A percentile compares a stretch with the other conserved stretches of the same genome.
Conservation (phyloP, 2,888 invertebrate species). For the Myopa testacea region DNA sequence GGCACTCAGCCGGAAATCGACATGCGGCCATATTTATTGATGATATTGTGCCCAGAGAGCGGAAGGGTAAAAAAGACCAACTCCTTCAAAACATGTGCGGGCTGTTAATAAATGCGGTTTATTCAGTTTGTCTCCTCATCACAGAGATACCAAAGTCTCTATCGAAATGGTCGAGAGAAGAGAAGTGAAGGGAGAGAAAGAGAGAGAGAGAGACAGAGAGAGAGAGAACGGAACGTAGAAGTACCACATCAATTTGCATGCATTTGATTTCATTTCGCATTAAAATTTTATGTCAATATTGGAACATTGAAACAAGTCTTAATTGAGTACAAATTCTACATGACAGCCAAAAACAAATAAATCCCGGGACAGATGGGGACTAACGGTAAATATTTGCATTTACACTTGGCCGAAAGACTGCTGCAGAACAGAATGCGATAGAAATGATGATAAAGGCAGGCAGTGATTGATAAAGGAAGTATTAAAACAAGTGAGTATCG, state of each 20-base stretch:
- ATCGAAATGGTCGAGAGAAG: not conserved
- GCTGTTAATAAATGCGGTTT: slow-evolving; percentile 56
- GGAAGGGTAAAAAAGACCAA: slow-evolving; percentile 34
- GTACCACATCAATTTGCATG: not conserved
- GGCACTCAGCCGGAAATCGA: slow-evolving; percentile 50
- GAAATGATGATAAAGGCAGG: too few relatives aligned
- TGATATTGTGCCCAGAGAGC: slow-evolving; percentile 16
- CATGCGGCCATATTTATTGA: slow-evolving; percentile 49
- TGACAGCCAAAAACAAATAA: slow-evolving; percentile 51
- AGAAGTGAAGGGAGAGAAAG: too few relatives aligned
- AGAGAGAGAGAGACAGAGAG: not conserved
- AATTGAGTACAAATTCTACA: slow-evolving; percentile 67
- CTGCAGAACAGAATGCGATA: too few relatives aligned
- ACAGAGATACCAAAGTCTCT: slow-evolving; percentile 15
- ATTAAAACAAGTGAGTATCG: not conserved
- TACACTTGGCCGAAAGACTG: too few relatives aligned
- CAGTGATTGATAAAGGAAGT: not conserved
- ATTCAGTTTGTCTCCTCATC: slow-evolving; percentile 7
- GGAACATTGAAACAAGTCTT: slow-evolving; percentile 65
- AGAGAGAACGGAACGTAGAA: not conserved
- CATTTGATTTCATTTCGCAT: not conserved
- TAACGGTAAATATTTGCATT: too few relatives aligned
- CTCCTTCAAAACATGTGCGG: slow-evolving; percentile 54
- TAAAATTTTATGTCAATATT: slow-evolving; percentile 63
- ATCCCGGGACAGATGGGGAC: not conserved